phyloP scores from a whole-genome alignment of 35 echinoderm and acorn worm species.

The Ophioderma brevispina region DNA sequence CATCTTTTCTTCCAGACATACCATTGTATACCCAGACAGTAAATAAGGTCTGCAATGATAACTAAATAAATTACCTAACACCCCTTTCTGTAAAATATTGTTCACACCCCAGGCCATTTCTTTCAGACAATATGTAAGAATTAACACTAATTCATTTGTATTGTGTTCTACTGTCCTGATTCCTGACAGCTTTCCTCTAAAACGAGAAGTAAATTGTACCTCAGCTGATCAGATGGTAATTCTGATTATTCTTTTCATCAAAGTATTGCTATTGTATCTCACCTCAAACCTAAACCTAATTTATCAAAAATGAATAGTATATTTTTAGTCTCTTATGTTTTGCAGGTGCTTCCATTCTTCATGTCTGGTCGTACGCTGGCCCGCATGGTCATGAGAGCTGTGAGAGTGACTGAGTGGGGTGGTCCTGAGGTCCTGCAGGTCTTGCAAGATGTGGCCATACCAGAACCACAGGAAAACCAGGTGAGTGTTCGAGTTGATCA shows the following conservation, averaged over 20 bases:
- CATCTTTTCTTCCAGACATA: too few relatives aligned
- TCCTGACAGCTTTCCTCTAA: neutral
- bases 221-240: neutral
- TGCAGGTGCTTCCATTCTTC: neutral
- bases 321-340: neutral
- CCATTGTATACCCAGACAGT: too few relatives aligned
- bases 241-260: neutral
- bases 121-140: too few relatives aligned
- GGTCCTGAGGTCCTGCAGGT: constrained; percentile 63
- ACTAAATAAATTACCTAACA: too few relatives aligned
- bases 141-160: neutral
- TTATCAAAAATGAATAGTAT: too few relatives aligned
- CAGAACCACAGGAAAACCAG: constrained; percentile 36
- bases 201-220: neutral
- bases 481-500: constrained; percentile 21
- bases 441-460: constrained; percentile 36
- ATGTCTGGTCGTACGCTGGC: neutral
- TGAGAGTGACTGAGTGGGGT: constrained; percentile 55
- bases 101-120: too few relatives aligned
- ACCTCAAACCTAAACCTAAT: neutral
- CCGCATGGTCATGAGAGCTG: constrained; percentile 49
- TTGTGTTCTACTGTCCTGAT: neutral
- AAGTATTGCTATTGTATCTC: neutral
- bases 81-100: too few relatives aligned
- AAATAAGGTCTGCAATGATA: too few relatives aligned